Base-by-base conservation (phyloP, 2,888 invertebrate genomes). In the Coelinius sp. region DNA sequence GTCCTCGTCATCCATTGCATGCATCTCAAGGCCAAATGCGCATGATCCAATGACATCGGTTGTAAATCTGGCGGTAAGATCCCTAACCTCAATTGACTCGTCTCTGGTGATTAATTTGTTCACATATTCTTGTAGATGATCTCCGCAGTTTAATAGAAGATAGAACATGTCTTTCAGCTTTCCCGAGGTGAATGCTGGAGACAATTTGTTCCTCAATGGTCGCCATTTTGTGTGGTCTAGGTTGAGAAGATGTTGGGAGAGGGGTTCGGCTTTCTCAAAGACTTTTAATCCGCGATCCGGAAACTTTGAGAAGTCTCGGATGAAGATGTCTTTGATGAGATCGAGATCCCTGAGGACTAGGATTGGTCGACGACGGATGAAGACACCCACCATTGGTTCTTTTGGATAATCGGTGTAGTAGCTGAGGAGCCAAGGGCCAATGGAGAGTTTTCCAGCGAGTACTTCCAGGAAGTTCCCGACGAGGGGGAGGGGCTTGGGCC, bases 81-180 rank as follows among this genome's bases (percentile, higher is more conserved):
- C 85, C 0, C 81, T 80, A 25, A 80, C 78, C 44, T 86, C 85
- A 35, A 86, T 64, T 0, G 76, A 53, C 41, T 81, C 78, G 10
- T 73, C 70, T 8, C 72, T 75, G 7, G 35, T 68, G 0, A 76
- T 75, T 3, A 79, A 22, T 8, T 66, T 65, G 1, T 83, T 77
- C 24, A 88, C 41, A 75, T 84, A 83, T 0, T 74, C 71, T n/a
- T 82, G 81, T 5, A 89, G 81, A 64, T 85, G 78, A 8, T 84
- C 75, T 0, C 83, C 80, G 67, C 88, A 88, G 44, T 87, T 83
- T 17, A 83, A 71, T 6, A 89, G 74, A 8, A 88, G 80, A 41
- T 83, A 78, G 73, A 88, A 89, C 89, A 90, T 89, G n/a, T 83
- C 82, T 78, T 88, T 89, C 73, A 90, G 83, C 79, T 89, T 90